A percentile compares a stretch with the other conserved stretches of the same genome.
Evolutionary conservation across 2,797 vertebrate species (phyloP).

Genomic region (Sebastes miniatus): DNA sequence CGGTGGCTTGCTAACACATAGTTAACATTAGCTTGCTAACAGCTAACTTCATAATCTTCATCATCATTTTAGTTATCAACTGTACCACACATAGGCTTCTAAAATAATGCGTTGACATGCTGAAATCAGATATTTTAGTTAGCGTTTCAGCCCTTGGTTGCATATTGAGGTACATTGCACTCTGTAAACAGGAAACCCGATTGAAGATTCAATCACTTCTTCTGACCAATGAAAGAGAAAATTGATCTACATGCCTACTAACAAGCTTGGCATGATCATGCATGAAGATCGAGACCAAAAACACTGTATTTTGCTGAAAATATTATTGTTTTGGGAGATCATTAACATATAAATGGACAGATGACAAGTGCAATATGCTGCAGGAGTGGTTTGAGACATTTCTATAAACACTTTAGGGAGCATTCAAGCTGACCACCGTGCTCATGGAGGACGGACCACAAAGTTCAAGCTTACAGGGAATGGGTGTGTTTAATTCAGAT

Average conservation of each 20-base stretch:
- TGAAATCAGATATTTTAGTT: no score
- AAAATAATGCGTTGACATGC: no score
- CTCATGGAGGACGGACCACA: not conserved
- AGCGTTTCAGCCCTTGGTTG: no score
- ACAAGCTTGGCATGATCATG: not conserved
- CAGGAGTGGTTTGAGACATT: not conserved
- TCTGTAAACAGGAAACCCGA: not conserved
- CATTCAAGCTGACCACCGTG: not conserved
- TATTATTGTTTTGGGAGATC: not conserved
- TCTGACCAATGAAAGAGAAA: not conserved
- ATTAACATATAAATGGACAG: not conserved
- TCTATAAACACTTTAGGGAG: not conserved
- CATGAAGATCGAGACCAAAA: not conserved
- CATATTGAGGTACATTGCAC: no score
- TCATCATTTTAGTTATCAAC: no score
- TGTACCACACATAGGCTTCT: no score
- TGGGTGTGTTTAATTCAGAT: not conserved
- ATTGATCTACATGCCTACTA: not conserved
- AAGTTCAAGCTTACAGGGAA: not conserved
- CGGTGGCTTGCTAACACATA: no score
- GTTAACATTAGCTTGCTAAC: no score
- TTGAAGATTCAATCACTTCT: not conserved
- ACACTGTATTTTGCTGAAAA: no score
- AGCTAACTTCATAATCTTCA: no score
- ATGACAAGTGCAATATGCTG: not conserved